Evolutionary conservation across 2,797 vertebrate species (phyloP).

Genomic region (Nyctalus aviator): DNA sequence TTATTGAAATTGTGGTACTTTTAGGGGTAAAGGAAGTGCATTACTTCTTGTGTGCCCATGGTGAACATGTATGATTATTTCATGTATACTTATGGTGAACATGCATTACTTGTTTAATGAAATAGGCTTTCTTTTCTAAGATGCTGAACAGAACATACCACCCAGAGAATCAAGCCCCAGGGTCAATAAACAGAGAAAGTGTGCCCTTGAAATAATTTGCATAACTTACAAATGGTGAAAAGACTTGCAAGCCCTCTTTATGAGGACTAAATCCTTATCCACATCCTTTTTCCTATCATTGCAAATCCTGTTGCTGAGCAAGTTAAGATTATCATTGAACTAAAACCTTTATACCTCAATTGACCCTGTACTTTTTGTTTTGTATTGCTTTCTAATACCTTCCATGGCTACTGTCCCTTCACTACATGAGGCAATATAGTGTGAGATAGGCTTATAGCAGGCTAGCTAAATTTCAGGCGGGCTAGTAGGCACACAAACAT

Average conservation of each 20-base stretch:
- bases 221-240: background rate
- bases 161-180: background rate
- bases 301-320: background rate
- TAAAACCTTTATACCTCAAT: background rate
- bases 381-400: background rate
- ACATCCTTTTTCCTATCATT: background rate
- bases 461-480: background rate
- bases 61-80: background rate
- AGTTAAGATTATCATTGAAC: background rate
- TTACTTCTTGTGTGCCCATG: fast-evolving
- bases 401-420: background rate
- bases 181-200: background rate
- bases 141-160: too few relatives aligned
- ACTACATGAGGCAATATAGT: fast-evolving
- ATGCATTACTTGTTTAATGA: background rate
- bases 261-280: background rate
- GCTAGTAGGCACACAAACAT: background rate
- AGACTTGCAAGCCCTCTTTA: background rate
- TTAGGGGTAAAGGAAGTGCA: background rate
- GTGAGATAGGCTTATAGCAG: background rate
- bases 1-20: background rate
- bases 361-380: background rate
- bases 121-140: background rate
- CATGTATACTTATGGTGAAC: background rate
- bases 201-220: background rate